Conservation (phyloP, 2,797 vertebrate species). For the Premnoplex brunnescens region DNA sequence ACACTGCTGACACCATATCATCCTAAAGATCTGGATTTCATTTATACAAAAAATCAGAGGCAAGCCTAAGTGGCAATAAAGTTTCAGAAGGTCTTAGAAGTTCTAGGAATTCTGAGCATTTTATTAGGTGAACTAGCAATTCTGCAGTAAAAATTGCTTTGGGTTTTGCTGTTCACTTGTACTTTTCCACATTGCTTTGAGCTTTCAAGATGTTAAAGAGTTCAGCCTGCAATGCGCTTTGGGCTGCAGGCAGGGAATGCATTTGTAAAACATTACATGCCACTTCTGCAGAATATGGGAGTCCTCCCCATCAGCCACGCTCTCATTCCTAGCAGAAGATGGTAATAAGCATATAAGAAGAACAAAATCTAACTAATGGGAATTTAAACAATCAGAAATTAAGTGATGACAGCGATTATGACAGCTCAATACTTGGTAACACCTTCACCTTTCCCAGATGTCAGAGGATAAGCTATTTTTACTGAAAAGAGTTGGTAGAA, state of each 20-base stretch:
- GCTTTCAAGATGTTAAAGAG: slow-evolving; percentile 20
- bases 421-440: slow-evolving; percentile 61
- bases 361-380: slow-evolving; percentile 35
- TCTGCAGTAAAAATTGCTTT: slow-evolving; percentile 52
- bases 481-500: slow-evolving; percentile 38
- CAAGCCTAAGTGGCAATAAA: not conserved
- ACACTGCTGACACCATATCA: not conserved
- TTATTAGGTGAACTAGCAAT: slow-evolving; percentile 33
- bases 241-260: slow-evolving; percentile 47
- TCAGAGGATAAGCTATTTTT: slow-evolving; percentile 63
- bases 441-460: slow-evolving; percentile 62
- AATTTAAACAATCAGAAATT: slow-evolving; percentile 45
- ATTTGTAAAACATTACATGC: slow-evolving; percentile 13
- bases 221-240: slow-evolving; percentile 27
- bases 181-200: slow-evolving; percentile 56
- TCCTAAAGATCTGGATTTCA: not conserved
- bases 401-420: slow-evolving; percentile 35
- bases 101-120: slow-evolving; percentile 15
- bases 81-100: not conserved
- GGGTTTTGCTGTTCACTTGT: slow-evolving; percentile 21
- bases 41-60: not conserved
- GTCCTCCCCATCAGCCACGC: not conserved
- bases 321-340: not conserved
- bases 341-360: slow-evolving; percentile 18
- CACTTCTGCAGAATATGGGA: slow-evolving; percentile 25